Percentiles rank a stretch among this genome's conserved stretches.
Conservation (phyloP, 1,140 invertebrate genomes). For the Drosophila repleta region DNA sequence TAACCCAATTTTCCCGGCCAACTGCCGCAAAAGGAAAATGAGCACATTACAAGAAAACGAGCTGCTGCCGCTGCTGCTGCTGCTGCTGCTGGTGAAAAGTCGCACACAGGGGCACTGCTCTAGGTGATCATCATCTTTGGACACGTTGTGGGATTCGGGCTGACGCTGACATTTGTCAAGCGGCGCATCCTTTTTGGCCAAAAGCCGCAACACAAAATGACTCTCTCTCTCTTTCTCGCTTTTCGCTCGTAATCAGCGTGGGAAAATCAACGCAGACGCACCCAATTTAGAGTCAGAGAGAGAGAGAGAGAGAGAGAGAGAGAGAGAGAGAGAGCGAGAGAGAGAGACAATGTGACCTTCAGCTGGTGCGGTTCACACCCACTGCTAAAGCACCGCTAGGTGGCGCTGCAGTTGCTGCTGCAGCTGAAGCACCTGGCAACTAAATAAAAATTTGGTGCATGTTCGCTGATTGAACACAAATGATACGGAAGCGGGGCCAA, state of each 20-base stretch:
- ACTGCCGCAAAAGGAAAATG: conserved; percentile 75
- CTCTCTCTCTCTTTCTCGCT: conserved; percentile 39
- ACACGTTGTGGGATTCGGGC: conserved; percentile 69
- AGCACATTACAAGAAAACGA: conserved; percentile 74
- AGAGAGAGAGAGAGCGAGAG: background rate
- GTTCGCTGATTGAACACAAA: conserved; percentile 80
- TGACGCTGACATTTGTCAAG: conserved; percentile 72
- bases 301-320: too few species aligned
- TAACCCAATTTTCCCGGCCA: conserved; percentile 72
- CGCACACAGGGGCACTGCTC: conserved; percentile 30
- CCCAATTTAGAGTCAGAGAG: conserved; percentile 5
- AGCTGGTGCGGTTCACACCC: conserved; percentile 62
- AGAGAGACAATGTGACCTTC: conserved; percentile 36
- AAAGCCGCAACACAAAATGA: conserved; percentile 37
- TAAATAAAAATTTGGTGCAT: conserved; percentile 73
- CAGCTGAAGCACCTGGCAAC: conserved; percentile 72
- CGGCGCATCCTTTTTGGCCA: conserved; percentile 67
- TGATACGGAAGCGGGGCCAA: conserved; percentile 66
- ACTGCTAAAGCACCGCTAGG: conserved; percentile 39
- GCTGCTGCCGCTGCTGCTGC: conserved; percentile 46
- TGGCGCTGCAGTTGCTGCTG: conserved; percentile 24
- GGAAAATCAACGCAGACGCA: conserved; percentile 56
- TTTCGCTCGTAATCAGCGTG: conserved; percentile 69
- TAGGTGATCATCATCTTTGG: conserved; percentile 60
- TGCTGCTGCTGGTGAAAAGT: conserved; percentile 42